Conservation (phyloP, 1,140 invertebrate species). For the Diachasmimorpha longicaudata region DNA sequence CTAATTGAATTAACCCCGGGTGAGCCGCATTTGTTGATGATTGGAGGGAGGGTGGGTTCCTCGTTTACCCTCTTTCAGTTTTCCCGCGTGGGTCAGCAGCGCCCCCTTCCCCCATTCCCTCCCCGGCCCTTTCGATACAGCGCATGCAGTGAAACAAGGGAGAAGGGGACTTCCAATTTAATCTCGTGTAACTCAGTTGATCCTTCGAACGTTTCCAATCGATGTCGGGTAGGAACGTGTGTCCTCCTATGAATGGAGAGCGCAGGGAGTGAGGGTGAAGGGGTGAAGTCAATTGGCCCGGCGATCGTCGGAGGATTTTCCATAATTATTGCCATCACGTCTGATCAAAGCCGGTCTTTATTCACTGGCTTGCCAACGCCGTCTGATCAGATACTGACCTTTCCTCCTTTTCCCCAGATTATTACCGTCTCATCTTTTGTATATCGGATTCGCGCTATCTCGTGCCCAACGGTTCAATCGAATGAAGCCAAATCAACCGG, state of each 20-base stretch:
- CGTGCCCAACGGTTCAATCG: neutral
- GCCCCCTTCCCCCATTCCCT: neutral
- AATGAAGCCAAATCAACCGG: neutral
- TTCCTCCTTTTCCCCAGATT: neutral
- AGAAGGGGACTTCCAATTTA: neutral
- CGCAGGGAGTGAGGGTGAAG: neutral
- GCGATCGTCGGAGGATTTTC: neutral
- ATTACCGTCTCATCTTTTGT: neutral
- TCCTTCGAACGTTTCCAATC: slow-evolving; percentile 1
- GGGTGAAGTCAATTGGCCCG: neutral
- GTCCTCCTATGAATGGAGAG: neutral
- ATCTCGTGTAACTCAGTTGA: slow-evolving; percentile 4
- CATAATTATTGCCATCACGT: neutral
- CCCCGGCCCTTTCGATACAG: neutral
- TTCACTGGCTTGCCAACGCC: neutral
- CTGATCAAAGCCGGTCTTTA: neutral
- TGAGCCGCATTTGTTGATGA: neutral
- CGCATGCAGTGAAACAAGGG: neutral
- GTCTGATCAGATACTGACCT: neutral
- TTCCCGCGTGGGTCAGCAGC: neutral
- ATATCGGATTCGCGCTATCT: neutral
- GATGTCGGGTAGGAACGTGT: neutral
- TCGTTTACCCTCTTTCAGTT: neutral
- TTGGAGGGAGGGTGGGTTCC: neutral
- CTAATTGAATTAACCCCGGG: neutral